These are phyloP conservation scores for Conchocele bisecta DNA, from an alignment of 2,888 invertebrate genomes.

Conservation along the genomic window DNA sequence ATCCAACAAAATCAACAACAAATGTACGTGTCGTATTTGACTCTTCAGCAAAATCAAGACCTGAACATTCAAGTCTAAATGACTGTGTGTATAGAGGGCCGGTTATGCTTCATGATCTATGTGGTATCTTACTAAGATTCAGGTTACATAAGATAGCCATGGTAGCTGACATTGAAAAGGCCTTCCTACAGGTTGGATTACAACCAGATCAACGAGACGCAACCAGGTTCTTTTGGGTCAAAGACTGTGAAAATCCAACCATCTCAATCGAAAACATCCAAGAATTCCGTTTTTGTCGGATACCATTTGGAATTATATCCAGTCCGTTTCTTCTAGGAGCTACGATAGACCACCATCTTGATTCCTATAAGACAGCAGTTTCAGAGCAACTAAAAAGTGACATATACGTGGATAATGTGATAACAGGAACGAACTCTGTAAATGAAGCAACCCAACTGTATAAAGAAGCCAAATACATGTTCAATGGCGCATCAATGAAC, in stretches of 20 bases:
- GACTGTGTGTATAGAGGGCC: slow-evolving; percentile 28
- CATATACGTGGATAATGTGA: slow-evolving; percentile 36
- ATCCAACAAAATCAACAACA: slow-evolving; percentile 2
- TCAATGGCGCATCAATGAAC: slow-evolving; percentile 15
- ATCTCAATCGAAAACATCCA: background rate
- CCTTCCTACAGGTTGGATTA: slow-evolving; percentile 26
- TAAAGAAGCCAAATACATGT: slow-evolving; percentile 8
- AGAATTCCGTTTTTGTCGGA: slow-evolving; percentile 1
- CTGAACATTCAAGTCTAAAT: slow-evolving; percentile 16
- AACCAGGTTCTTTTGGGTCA: slow-evolving; percentile 29
- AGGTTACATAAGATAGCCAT: slow-evolving; percentile 6
- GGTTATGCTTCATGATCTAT: slow-evolving; percentile 17
- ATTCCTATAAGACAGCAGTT: background rate
- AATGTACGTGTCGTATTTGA: slow-evolving; percentile 14
- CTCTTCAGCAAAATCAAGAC: slow-evolving; percentile 17
- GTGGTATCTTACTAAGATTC: slow-evolving; percentile 14
- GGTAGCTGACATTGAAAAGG: slow-evolving; percentile 29
- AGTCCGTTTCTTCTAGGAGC: slow-evolving; percentile 9
- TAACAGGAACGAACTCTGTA: slow-evolving; percentile 17
- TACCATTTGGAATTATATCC: slow-evolving; percentile 6
- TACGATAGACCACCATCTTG: slow-evolving; percentile 6
- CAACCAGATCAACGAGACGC: slow-evolving; percentile 13
- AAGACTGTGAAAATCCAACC: background rate
- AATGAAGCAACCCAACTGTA: slow-evolving; percentile 7
- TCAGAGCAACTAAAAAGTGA: slow-evolving; percentile 3